Percentiles rank a stretch among this genome's conserved stretches.
These are phyloP conservation scores for Oscheius onirici DNA, from an alignment of 2,888 invertebrate genomes.

Conservation along the genomic window DNA sequence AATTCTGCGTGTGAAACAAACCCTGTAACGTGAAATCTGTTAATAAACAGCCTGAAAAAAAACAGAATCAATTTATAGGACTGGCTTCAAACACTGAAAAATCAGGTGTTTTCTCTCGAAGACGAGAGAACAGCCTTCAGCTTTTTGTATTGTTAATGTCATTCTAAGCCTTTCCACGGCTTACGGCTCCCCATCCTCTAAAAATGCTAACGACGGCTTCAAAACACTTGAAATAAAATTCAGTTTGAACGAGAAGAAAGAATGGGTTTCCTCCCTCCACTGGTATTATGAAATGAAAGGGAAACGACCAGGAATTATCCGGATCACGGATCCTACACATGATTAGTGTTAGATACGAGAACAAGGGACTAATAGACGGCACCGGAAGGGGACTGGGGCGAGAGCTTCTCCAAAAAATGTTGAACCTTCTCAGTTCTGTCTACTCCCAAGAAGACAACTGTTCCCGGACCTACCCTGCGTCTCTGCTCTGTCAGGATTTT, in stretches of 20 bases:
- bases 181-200: background rate
- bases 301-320: background rate
- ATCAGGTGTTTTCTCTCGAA: too few species aligned
- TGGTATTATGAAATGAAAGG: background rate
- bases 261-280: too few species aligned
- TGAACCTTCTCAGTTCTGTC: constrained; percentile 17
- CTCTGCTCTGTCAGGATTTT: background rate
- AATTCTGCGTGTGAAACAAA: too few species aligned
- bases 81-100: too few species aligned
- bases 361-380: background rate
- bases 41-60: too few species aligned
- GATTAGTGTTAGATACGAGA: background rate
- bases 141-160: background rate
- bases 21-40: too few species aligned
- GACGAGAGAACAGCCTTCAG: too few species aligned
- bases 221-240: too few species aligned
- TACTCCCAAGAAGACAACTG: constrained; percentile 20
- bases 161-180: background rate
- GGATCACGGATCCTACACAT: background rate
- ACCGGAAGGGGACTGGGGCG: background rate
- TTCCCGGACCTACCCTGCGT: constrained; percentile 30
- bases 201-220: background rate
- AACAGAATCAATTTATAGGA: too few species aligned
- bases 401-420: background rate
- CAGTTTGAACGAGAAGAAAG: too few species aligned